Conservation (phyloP, 2,888 invertebrate species). For the Nysson spinosus region DNA sequence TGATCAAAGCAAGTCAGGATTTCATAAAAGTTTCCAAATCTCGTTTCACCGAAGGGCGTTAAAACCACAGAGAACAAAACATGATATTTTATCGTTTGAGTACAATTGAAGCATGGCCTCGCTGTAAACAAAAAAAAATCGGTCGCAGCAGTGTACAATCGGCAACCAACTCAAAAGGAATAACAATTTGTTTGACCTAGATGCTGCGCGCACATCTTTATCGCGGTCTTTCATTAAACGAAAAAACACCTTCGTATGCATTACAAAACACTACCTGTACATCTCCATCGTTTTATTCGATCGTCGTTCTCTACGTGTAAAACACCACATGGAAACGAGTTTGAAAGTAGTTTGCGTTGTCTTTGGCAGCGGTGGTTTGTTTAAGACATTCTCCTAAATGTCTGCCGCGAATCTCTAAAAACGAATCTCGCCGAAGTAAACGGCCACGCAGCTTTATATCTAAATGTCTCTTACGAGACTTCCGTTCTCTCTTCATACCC, state of each 20-base stretch:
- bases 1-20: no score
- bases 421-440: slow-evolving; percentile 28
- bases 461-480: slow-evolving; percentile 37
- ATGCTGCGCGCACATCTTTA: slow-evolving; percentile 23
- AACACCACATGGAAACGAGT: slow-evolving; percentile 33
- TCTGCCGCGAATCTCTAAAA: slow-evolving; percentile 24
- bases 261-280: slow-evolving; percentile 25
- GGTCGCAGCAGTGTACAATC: slow-evolving; percentile 10
- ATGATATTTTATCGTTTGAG: no score
- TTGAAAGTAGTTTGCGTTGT: slow-evolving; percentile 18
- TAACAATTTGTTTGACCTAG: slow-evolving; percentile 54
- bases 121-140: neutral
- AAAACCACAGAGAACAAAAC: no score
- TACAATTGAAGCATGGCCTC: neutral
- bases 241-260: slow-evolving; percentile 10
- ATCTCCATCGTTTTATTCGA: slow-evolving; percentile 42
- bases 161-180: slow-evolving; percentile 36
- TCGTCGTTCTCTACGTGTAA: slow-evolving; percentile 38
- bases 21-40: no score
- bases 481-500: slow-evolving; percentile 10
- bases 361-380: neutral
- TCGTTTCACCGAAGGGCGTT: no score
- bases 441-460: slow-evolving; percentile 40
- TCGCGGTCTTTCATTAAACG: neutral
- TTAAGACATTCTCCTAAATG: slow-evolving; percentile 51